Base-by-base conservation (phyloP, 1,140 invertebrate genomes). In the Zaprionus ornatus region DNA sequence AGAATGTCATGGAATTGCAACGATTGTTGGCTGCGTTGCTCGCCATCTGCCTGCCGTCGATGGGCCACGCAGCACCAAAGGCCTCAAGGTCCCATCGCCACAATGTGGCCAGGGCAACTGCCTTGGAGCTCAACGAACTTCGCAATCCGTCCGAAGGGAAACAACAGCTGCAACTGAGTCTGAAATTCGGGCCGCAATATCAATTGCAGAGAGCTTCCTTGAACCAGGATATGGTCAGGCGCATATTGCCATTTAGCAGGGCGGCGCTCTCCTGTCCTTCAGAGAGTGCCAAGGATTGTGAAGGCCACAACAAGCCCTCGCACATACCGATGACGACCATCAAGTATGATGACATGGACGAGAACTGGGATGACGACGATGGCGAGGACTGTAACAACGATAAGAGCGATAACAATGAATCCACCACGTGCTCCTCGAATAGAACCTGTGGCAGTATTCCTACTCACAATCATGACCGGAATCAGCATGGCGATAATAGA, bases 1-100 rank as follows among this genome's bases (percentile, higher is more conserved):
- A 48, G 42, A 52, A 25, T 54, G 25, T 23, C 13, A 67, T 73
- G 64, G 25, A 60, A 42, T 27, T 54, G 23, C 42, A 60, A 50
- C 45, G 19, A 17, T 60, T 45, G 45, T n/a, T 42, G 35, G 40
- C 35, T 19, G 25, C 15, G 19, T 21, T 67, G 19, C 12, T 55
- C 4, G 13, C 17, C 10, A 40, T 42, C 52, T 60, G 40, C 29
- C 2, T 57, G 5, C 15, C 3, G 2, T 21, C 32, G 9, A 32
- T 10, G 25, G 2, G n/a, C 15, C 3, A 27, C 29, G 29, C 9
- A 10, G 29, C 29, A 32, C 29, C 29, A 9, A 32, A 9, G 29
- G 29, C 29, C 29, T 32, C 29, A 32, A 32, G 29, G 29, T 10
- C 29, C 29, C 29, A 32, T 32, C 29, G 29, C 9, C 29, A 32